phyloP scores from a whole-genome alignment of 2,888 invertebrate genomes.

The Teleiodes luculella region DNA sequence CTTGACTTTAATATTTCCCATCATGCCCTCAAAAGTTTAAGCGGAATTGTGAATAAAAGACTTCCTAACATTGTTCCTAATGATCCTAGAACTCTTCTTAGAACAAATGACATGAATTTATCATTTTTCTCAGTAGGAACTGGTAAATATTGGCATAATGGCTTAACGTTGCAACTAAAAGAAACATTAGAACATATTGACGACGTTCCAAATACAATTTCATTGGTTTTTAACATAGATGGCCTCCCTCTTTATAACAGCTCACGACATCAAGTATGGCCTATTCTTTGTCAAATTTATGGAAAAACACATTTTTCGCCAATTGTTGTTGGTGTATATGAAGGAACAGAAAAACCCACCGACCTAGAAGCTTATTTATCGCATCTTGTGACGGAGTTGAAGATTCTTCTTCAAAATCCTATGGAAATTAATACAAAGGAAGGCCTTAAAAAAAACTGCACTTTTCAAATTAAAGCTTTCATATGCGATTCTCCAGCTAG shows the following conservation, averaged over 20 bases:
- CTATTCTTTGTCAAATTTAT: neutral
- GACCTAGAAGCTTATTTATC: neutral
- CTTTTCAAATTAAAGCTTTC: neutral
- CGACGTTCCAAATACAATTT: neutral
- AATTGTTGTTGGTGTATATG: neutral
- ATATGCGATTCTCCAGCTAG: constrained; percentile 7
- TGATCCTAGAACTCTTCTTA: constrained; percentile 20
- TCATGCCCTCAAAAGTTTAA: constrained; percentile 14
- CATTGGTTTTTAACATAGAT: neutral
- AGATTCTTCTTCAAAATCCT: neutral
- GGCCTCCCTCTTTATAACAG: neutral
- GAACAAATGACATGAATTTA: constrained; percentile 13
- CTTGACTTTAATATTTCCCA: constrained; percentile 21
- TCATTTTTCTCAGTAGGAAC: too few species aligned
- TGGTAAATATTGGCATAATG: neutral
- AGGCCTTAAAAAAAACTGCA: neutral
- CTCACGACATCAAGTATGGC: neutral
- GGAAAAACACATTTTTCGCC: neutral
- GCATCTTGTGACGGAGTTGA: neutral
- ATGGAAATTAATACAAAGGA: neutral
- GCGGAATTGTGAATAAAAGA: constrained; percentile 17
- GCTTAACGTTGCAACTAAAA: neutral
- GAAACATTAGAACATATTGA: neutral
- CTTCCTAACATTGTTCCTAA: constrained; percentile 12
- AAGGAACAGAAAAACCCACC: neutral